phyloP scores from a whole-genome alignment of 64 coral and sea anemone species.

The Pachyseris speciosa region DNA sequence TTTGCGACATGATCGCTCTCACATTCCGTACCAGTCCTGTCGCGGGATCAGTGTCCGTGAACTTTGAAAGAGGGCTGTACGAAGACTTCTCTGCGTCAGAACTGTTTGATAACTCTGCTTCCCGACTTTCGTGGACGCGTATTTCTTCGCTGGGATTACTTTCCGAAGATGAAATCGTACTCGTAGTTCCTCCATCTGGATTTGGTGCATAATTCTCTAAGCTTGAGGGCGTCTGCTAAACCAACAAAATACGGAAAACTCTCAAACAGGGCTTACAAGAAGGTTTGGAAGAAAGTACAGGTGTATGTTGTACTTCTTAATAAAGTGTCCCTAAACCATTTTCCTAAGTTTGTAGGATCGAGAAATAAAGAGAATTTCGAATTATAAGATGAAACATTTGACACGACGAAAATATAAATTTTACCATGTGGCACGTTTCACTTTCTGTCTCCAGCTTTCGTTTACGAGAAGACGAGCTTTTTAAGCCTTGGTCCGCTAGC shows the following conservation, averaged over 20 bases:
- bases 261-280: no score
- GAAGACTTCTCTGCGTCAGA: background rate
- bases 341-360: no score
- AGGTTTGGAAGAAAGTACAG: no score
- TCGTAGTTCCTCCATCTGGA: no score
- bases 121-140: background rate
- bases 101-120: background rate
- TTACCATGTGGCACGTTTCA: background rate
- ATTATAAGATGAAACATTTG: no score
- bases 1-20: background rate
- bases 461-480: background rate
- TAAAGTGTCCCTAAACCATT: no score
- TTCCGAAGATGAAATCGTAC: background rate
- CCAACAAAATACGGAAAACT: background rate
- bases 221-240: background rate
- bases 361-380: no score
- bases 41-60: conserved; percentile 2
- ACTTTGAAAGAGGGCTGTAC: background rate
- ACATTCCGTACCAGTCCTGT: conserved; percentile 14
- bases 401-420: background rate
- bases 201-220: background rate
- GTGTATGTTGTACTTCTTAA: no score
- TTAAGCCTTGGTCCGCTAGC: background rate
- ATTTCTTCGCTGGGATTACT: background rate
- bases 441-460: conserved; percentile 8